Base-by-base conservation (phyloP, 2,113 vertebrate species). In the Shinisaurus crocodilurus region DNA sequence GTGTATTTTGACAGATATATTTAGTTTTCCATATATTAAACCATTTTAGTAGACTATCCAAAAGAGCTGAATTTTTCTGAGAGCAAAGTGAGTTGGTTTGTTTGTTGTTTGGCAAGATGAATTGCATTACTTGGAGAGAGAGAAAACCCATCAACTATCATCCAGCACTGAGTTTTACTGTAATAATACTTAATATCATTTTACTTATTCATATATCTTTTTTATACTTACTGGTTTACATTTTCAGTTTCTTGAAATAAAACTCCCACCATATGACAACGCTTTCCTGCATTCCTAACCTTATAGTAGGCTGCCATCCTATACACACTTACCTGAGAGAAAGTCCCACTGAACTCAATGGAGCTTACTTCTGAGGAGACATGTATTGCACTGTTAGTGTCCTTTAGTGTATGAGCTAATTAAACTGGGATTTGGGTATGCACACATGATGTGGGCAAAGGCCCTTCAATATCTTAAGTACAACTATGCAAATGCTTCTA, bases 1-100 rank as follows among this genome's bases (percentile, higher is more conserved):
- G 48, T 54, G 83, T 9, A 70, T 90, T 93, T 67, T 88, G 40
- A 88, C 18, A 69, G 87, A 92, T 77, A 43, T 40, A 88, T 85
- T 20, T 89, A 57, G 84, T 67, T 4, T 82, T 37, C 54, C 88
- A 88, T 91, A 48, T 25, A 50, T 34, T 65, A 91, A 77, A 83
- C 48, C 48, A 70, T 92, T 94, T 87, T 65, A 23, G 72, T 63
- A 5, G 81, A 65, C 29, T 45, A 43, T 69, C 40, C 40, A 86
- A 18, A 85, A 89, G 75, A 88, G 27, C 29, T 13, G 43, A 7
- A 29, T 45, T 79, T 77, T 48, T 79, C 43, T 79, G 27, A 48
- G 25, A 27, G 25, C 45, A 48, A 79, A 48, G 43, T 48, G 45
- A 48, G 12, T 48, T 79, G 27, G 3, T 13, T 48, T 27, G 12